Base-by-base conservation (phyloP, 2,888 invertebrate species). In the Watsonalla binaria region DNA sequence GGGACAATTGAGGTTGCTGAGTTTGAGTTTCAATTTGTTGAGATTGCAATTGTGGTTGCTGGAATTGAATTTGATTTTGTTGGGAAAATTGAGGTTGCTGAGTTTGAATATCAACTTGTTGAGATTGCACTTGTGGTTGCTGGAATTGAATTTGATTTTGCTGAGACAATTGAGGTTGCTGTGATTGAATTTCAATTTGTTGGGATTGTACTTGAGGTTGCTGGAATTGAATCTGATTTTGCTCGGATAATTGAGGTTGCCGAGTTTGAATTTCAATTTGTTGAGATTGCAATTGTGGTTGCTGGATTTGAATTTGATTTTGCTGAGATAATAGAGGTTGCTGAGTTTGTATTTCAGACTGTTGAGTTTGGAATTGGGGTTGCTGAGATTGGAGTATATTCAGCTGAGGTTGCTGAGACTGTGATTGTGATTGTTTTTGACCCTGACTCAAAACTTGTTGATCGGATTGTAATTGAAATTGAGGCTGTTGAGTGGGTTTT, bases 251-350 rank as follows among this genome's bases (percentile, higher is more conserved):
- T 8, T 37, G 37, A 11, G 11, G 8, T 42, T 42, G 42, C 5
- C 6, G 15, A 24, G 46, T 11, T 33, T 47, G 46, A 47, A 55
- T 50, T 50, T 62, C 64, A 49, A 55, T 5, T 51, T 55, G 57
- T 45, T 61, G 59, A 13, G 51, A 47, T 34, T 47, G 34, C 33
- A 33, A 47, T 34, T 34, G 47, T 33, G 47, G n/a, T 14, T 57
- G 53, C 8, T 57, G 55, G 6, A 53, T 58, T 49, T 48, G 48
- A 13, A 34, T 35, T 48, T 48, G 37, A 8, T 8, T 11, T 42
- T 11, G 42, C 8, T 5, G 11, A 8, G 37, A 8, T 1, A 8
- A 37, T 8, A 4, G 37, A 6, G 6, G 5, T 37, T 37, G 37
- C 8, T 37, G 37, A 37, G n/a, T n/a, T n/a, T 33, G 6, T 9